phyloP scores from a whole-genome alignment of 92 coral and sea anemone species.

The Galaxea fascicularis region DNA sequence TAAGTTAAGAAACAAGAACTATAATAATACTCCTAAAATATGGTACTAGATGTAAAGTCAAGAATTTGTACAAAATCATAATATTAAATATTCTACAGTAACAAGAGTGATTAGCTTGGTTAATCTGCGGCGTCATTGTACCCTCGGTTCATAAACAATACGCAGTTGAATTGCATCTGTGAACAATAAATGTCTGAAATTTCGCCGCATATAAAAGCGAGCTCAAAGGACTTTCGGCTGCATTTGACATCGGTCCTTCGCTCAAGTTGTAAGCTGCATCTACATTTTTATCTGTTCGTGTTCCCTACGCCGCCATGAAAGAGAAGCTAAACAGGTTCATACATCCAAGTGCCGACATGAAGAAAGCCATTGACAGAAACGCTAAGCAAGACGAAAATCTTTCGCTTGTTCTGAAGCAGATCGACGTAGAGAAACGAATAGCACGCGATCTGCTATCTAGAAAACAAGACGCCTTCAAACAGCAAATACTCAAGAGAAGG shows the following conservation, averaged over 20 bases:
- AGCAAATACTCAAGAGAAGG: not conserved
- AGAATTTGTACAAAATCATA: too few species aligned
- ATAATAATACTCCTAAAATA: too few species aligned
- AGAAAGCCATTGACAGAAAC: slow-evolving; percentile 38
- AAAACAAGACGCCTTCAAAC: slow-evolving; percentile 19
- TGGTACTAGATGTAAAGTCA: too few species aligned
- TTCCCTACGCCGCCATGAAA: not conserved
- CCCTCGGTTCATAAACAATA: not conserved
- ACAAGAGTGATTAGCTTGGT: not conserved
- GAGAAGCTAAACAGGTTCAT: not conserved
- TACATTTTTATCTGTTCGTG: not conserved
- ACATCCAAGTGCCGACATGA: slow-evolving; percentile 36
- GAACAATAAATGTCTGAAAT: not conserved
- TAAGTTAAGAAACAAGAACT: too few species aligned
- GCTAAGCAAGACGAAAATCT: slow-evolving; percentile 15
- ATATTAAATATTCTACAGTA: too few species aligned
- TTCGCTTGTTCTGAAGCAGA: slow-evolving; percentile 13
- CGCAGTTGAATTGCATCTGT: not conserved
- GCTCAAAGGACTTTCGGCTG: not conserved
- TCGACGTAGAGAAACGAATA: slow-evolving; percentile 27
- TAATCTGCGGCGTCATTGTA: not conserved
- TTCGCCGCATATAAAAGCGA: not conserved
- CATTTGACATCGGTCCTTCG: not conserved
- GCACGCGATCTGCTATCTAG: slow-evolving; percentile 10
- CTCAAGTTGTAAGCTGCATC: not conserved